Conservation (phyloP, 2,888 invertebrate genomes). For the Tachina fera region DNA sequence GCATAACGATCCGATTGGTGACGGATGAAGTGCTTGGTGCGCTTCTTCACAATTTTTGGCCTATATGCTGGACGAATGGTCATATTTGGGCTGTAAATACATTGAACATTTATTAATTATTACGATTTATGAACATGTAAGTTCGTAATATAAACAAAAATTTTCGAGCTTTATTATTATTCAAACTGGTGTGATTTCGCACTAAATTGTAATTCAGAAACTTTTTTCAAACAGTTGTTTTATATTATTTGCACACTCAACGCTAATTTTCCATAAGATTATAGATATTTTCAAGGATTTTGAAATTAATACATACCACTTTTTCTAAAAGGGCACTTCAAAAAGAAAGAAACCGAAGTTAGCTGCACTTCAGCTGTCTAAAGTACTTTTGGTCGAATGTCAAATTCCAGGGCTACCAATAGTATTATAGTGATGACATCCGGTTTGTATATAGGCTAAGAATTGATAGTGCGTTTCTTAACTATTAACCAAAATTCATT, state of each 20-base stretch:
- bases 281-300: constrained; percentile 76
- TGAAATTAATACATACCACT: constrained; percentile 78
- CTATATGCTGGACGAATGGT: constrained; percentile 95
- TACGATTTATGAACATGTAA: constrained; percentile 58
- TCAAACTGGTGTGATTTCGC: constrained; percentile 5
- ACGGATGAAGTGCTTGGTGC: constrained; percentile 98
- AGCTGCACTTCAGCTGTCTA: constrained; percentile 71
- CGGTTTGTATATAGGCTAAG: constrained; percentile 66
- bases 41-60: constrained; percentile 97
- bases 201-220: constrained; percentile 65
- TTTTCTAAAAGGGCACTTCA: constrained; percentile 80
- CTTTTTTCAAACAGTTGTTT: constrained; percentile 53
- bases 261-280: constrained; percentile 74
- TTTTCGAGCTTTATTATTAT: constrained; percentile 21
- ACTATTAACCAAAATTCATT: too few species aligned
- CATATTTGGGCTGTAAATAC: constrained; percentile 86
- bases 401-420: constrained; percentile 71
- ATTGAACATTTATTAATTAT: constrained; percentile 31
- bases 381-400: constrained; percentile 48
- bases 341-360: constrained; percentile 81
- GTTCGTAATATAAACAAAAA: constrained; percentile 58
- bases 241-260: constrained; percentile 48
- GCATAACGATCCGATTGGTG: constrained; percentile 99
- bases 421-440: constrained; percentile 21
- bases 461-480: background rate